Conservation (phyloP, 2,113 vertebrate species). For the Carollia perspicillata region DNA sequence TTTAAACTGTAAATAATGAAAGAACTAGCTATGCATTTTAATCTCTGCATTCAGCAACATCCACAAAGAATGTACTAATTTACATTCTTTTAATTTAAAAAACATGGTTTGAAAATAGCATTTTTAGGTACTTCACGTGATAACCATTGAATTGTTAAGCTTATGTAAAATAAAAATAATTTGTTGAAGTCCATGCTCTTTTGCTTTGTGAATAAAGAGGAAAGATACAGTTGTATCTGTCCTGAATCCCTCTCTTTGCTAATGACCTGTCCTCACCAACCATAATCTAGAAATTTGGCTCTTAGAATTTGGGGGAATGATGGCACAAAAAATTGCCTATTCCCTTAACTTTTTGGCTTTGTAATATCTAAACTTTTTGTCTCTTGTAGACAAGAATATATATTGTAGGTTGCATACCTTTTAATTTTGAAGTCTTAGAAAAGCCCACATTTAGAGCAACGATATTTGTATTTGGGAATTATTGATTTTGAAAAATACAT, state of each 20-base stretch:
- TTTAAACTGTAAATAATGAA: slow-evolving; percentile 83
- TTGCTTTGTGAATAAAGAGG: background rate
- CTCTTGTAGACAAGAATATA: slow-evolving; percentile 26
- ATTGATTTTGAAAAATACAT: slow-evolving; percentile 39
- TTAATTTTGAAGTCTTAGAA: slow-evolving; percentile 29
- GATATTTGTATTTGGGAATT: slow-evolving; percentile 31
- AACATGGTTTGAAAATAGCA: background rate
- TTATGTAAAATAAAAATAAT: background rate
- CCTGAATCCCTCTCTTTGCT: background rate
- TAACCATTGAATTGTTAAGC: background rate
- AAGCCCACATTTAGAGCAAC: background rate
- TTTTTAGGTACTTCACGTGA: background rate
- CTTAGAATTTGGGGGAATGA: background rate
- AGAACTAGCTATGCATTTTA: background rate
- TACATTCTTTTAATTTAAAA: background rate
- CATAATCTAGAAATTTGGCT: background rate
- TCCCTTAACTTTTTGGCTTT: slow-evolving; percentile 10
- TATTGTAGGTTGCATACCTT: slow-evolving; percentile 12
- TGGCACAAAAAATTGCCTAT: slow-evolving; percentile 16
- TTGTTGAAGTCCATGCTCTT: background rate
- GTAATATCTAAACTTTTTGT: background rate
- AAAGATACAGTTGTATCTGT: background rate
- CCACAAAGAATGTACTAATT: background rate
- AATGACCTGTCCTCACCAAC: background rate
- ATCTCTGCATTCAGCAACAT: background rate